Evolutionary conservation across 2,888 invertebrate species (phyloP).

Genomic region (Taphrorychus bicolor): DNA sequence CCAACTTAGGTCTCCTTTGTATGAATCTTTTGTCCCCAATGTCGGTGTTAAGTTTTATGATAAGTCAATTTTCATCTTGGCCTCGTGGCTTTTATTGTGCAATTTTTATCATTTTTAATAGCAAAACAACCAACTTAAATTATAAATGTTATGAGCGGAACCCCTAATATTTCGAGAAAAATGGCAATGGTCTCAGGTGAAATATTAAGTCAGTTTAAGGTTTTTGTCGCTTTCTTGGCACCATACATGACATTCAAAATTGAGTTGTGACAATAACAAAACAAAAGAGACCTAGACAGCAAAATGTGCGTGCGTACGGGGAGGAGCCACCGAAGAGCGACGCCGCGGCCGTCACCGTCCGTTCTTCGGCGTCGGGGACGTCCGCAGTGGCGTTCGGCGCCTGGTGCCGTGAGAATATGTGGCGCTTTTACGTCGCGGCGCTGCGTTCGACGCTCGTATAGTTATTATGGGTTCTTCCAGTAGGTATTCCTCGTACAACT

Average conservation of each 20-base stretch:
- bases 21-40: too few relatives aligned
- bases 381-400: constrained; percentile 55
- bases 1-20: too few relatives aligned
- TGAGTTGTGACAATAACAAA: not conserved
- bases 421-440: constrained; percentile 38
- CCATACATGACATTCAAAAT: not conserved
- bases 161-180: too few relatives aligned
- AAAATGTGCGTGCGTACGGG: constrained; percentile 34
- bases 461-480: constrained; percentile 71
- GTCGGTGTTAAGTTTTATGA: too few relatives aligned
- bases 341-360: constrained; percentile 3
- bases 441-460: constrained; percentile 33
- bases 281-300: not conserved
- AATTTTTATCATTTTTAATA: too few relatives aligned
- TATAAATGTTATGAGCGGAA: too few relatives aligned
- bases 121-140: too few relatives aligned
- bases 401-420: constrained; percentile 46
- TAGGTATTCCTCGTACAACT: constrained; percentile 89
- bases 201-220: too few relatives aligned
- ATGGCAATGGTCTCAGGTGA: too few relatives aligned
- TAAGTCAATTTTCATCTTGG: too few relatives aligned
- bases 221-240: not conserved
- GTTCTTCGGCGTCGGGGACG: constrained; percentile 22
- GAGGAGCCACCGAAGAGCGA: constrained; percentile 31
- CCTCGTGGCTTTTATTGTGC: too few relatives aligned